Percentiles rank a stretch among this genome's conserved stretches.
These are phyloP conservation scores for Drosophila simulans DNA, from an alignment of 1,140 invertebrate genomes.

Conservation along the genomic window DNA sequence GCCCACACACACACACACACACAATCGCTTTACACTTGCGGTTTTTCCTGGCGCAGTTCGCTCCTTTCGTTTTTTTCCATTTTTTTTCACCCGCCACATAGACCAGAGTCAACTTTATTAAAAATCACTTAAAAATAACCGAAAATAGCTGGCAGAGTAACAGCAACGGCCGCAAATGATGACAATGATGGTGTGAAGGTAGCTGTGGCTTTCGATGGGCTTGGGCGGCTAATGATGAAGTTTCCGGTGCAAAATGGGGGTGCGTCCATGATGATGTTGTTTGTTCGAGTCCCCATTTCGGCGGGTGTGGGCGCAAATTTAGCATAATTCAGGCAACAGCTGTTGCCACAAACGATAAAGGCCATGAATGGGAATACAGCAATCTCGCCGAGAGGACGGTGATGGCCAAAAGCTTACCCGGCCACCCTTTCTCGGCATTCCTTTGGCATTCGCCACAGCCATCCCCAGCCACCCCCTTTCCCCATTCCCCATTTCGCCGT, in stretches of 20 bases:
- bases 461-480: slow-evolving; percentile 18
- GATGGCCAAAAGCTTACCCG: slow-evolving; percentile 49
- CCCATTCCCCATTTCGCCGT: not conserved
- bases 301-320: slow-evolving; percentile 75
- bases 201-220: slow-evolving; percentile 10
- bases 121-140: slow-evolving; percentile 83
- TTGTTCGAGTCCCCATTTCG: slow-evolving; percentile 44
- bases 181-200: slow-evolving; percentile 37
- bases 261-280: slow-evolving; percentile 49
- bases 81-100: slow-evolving; percentile 29
- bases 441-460: not conserved
- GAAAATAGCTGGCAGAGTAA: slow-evolving; percentile 65
- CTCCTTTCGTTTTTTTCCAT: not conserved
- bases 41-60: slow-evolving; percentile 20
- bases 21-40: slow-evolving; percentile 42
- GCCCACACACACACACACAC: slow-evolving; percentile 28
- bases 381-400: slow-evolving; percentile 29
- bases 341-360: slow-evolving; percentile 82
- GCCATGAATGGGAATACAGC: slow-evolving; percentile 74
- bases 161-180: slow-evolving; percentile 45
- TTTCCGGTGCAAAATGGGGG: slow-evolving; percentile 2
- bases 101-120: slow-evolving; percentile 69
- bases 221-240: slow-evolving; percentile 47
- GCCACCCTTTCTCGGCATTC: slow-evolving; percentile 17
- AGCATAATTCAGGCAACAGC: slow-evolving; percentile 82